A percentile compares a stretch with the other conserved stretches of the same genome.
Evolutionary conservation across 2,113 vertebrate genomes (phyloP).

Genomic region (Phalacrocorax pelagicus): DNA sequence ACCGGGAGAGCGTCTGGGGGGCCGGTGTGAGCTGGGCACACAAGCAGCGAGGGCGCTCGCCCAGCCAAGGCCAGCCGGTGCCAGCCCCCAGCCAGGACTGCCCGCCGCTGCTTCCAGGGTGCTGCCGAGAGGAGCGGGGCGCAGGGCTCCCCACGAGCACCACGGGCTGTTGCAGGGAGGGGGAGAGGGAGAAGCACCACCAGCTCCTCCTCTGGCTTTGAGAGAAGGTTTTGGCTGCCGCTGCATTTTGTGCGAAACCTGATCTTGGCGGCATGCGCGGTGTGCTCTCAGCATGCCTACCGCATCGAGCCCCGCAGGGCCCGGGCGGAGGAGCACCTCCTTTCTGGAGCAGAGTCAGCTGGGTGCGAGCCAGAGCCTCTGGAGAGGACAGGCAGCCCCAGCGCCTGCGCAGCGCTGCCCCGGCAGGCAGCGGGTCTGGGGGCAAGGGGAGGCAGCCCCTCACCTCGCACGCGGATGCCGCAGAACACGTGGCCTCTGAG

Average conservation of each 20-base stretch:
- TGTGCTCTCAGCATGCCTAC: conserved; percentile 14
- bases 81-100: neutral
- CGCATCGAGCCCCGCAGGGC: conserved; percentile 1
- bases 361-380: neutral
- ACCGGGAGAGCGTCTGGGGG: fast-evolving
- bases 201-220: neutral
- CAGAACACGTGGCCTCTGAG: fast-evolving
- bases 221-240: conserved; percentile 29
- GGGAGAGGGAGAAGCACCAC: neutral
- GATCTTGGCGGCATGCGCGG: conserved; percentile 19
- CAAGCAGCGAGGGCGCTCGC: fast-evolving
- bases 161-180: neutral
- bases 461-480: fast-evolving
- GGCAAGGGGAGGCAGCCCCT: fast-evolving
- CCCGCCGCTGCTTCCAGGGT: fast-evolving
- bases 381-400: neutral
- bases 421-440: fast-evolving
- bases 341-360: neutral
- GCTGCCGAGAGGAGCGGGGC: neutral
- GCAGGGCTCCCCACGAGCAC: neutral
- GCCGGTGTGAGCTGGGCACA: fast-evolving
- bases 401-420: fast-evolving
- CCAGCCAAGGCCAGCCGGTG: fast-evolving
- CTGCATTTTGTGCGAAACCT: conserved; percentile 20
- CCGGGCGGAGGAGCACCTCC: neutral